These are phyloP conservation scores for Yasuhikotakia modesta DNA, from an alignment of 2,797 vertebrate species.

Conservation along the genomic window DNA sequence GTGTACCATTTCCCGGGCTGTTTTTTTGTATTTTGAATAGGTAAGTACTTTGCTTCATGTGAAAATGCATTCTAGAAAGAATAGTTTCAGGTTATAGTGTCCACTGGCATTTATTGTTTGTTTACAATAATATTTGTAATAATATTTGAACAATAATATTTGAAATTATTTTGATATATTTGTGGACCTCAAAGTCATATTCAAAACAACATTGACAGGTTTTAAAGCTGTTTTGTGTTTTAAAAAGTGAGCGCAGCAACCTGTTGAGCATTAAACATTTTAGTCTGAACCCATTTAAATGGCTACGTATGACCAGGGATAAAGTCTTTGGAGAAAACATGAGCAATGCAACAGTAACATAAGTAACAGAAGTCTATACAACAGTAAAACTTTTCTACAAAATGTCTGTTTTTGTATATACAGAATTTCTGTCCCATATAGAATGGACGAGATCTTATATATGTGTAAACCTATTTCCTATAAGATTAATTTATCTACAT, in stretches of 20 bases:
- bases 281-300: background rate
- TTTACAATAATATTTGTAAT: too few relatives aligned
- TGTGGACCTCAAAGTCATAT: too few relatives aligned
- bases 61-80: background rate
- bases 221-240: too few relatives aligned
- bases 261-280: constrained; percentile 3
- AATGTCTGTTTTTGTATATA: background rate
- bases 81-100: too few relatives aligned
- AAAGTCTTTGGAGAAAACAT: background rate
- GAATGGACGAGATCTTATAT: too few relatives aligned
- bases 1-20: constrained; percentile 7
- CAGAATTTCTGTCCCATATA: background rate
- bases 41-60: constrained; percentile 11
- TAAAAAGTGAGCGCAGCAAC: background rate
- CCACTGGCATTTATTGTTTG: too few relatives aligned
- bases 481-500: background rate
- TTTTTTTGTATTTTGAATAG: background rate
- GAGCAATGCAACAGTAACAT: too few relatives aligned
- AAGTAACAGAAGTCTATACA: background rate
- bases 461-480: background rate
- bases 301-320: background rate
- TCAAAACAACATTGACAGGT: background rate
- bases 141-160: too few relatives aligned
- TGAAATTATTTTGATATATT: too few relatives aligned
- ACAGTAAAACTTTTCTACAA: background rate